Percentiles rank a stretch among this genome's conserved stretches.
Conservation (phyloP, 2,113 vertebrate genomes). For the Hydrochoerus hydrochaeris region DNA sequence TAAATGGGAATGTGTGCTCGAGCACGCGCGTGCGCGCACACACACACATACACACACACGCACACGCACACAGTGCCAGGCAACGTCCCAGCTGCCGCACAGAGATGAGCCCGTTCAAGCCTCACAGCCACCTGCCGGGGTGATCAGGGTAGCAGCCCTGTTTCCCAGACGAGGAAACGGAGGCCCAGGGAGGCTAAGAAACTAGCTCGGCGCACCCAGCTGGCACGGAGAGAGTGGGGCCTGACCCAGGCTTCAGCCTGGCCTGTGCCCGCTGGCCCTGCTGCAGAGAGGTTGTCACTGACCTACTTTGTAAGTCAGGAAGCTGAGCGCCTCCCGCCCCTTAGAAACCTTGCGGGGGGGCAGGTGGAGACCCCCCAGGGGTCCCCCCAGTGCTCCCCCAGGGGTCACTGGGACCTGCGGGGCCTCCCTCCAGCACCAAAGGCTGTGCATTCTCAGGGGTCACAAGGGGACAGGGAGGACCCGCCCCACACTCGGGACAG, state of each 20-base stretch:
- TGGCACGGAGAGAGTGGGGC: neutral
- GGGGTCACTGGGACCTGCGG: neutral
- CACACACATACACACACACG: rapidly evolving
- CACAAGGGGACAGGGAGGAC: rapidly evolving
- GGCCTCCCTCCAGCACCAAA: neutral
- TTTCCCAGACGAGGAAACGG: neutral
- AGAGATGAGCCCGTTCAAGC: neutral
- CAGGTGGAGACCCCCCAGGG: neutral
- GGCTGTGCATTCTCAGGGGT: neutral
- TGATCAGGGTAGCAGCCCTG: neutral
- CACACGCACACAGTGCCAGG: neutral
- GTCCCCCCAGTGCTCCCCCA: neutral
- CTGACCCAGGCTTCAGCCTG: neutral
- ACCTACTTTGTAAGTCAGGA: neutral
- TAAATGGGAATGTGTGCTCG: neutral
- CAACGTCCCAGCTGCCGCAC: rapidly evolving
- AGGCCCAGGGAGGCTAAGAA: neutral
- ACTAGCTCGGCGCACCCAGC: neutral
- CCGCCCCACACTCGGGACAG: neutral
- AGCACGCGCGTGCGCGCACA: too few species aligned
- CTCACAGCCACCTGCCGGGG: too few species aligned
- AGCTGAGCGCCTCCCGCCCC: neutral
- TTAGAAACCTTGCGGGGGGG: rapidly evolving
- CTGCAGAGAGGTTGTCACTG: rapidly evolving
- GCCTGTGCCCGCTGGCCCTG: rapidly evolving